Base-by-base conservation (phyloP, 2,888 invertebrate genomes). In the Allolobophora icterica region DNA sequence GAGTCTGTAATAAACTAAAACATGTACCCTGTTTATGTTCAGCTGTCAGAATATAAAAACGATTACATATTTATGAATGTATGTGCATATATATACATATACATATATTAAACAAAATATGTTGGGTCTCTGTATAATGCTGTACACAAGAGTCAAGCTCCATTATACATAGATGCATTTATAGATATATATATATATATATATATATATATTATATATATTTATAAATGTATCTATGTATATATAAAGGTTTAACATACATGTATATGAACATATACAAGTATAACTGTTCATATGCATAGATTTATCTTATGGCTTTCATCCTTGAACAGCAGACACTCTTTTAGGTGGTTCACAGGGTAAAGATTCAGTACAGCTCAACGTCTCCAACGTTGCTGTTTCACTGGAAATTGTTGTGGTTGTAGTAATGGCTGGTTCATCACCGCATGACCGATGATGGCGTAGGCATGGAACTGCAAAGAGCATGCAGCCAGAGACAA, bases 401-500 rank as follows among this genome's bases (percentile, higher is more conserved):
- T 71, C 71, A 71, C 71, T 71, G 71, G 71, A 71, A 8, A n/a
- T n/a, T 4, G 71, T 71, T n/a, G 71, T 13, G 30, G n/a, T 52
- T 52, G 52, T 52, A 4, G 21, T n/a, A 4, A n/a, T n/a, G 8
- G 71, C n/a, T n/a, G 71, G 33, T 35, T 87, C 38, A 24, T 38
- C n/a, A 15, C 35, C 30, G 87, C 87, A 35, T 11, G 87, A 35
- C 21, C 19, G 34, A 35, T 24, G 34, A 5, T 87, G 35, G 24
- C 87, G 87, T 35, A 93, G 91, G 71, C 92, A 93, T n/a, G 92
- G 92, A n/a, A 92, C 89, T 19, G 90, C 84, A 89, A 92, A 92
- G 34, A 93, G 91, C 92, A 93, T 93, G 58, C 92, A 33, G 8
- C 93, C 93, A 0, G 92, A 92, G 30, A 93, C 30, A n/a, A 93